phyloP scores from a whole-genome alignment of 2,113 vertebrate genomes.

The Limnothrissa miodon region DNA sequence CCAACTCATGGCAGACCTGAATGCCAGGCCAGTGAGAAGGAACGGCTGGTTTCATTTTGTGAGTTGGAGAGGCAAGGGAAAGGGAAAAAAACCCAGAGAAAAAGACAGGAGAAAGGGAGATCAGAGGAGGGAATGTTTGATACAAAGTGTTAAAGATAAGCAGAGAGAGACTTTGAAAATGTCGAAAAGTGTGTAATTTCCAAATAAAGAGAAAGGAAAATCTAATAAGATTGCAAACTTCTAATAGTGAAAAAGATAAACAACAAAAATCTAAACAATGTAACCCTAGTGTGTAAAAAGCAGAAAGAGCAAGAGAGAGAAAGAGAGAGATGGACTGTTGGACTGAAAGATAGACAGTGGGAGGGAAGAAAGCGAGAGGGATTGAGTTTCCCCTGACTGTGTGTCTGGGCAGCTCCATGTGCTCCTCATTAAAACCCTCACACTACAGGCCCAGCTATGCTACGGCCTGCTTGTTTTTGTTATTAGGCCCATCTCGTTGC shows the following conservation, averaged over 20 bases:
- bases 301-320: slow-evolving; percentile 50
- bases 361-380: slow-evolving; percentile 45
- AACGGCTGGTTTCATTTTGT: slow-evolving; percentile 42
- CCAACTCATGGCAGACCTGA: slow-evolving; percentile 47
- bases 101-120: neutral
- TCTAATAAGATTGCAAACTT: neutral
- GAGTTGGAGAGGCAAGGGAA: slow-evolving; percentile 31
- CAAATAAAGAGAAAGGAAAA: neutral
- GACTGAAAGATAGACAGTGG: neutral
- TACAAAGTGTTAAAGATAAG: neutral
- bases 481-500: slow-evolving; percentile 72
- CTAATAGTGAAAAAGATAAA: slow-evolving; percentile 10
- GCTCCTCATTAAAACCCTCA: slow-evolving; percentile 78
- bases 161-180: slow-evolving; percentile 4
- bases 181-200: neutral
- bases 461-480: slow-evolving; percentile 76
- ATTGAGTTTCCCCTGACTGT: slow-evolving; percentile 78
- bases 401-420: slow-evolving; percentile 77
- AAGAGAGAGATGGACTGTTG: slow-evolving; percentile 29
- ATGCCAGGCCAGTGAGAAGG: slow-evolving; percentile 51
- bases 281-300: slow-evolving; percentile 18
- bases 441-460: slow-evolving; percentile 71
- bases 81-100: neutral
- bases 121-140: neutral
- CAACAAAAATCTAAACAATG: slow-evolving; percentile 2